Evolutionary conservation across 2,888 invertebrate genomes (phyloP), one percentile per base, ranked within the genome.

Genomic region (Cylindroiulus punctatus): DNA sequence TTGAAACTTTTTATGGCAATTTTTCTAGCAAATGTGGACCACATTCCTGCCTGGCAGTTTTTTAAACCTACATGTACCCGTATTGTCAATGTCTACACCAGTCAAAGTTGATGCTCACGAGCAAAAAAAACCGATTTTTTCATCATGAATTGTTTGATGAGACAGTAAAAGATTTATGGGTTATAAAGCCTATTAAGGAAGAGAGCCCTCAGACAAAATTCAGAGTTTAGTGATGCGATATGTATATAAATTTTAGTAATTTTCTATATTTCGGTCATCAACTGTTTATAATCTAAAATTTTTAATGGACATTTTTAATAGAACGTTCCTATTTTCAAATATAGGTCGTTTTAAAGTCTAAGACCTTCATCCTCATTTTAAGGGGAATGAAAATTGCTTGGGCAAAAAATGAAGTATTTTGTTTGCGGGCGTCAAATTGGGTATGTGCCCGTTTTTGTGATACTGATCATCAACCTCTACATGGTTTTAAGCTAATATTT

Each of bases 281-380:
- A 65, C 65, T 65, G 26, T 65, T 65, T 65, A 10, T 65, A 65
- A 65, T 65, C 2, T n/a, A 65, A 65, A 65, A 52, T 22, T 26
- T 65, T 22, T 12, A 57, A 22, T 26, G 26, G 8, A n/a, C 65
- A 7, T 36, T 36, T 65, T 65, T 65, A 26, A 65, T 65, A 12
- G 65, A 22, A 12, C 26, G 14, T 65, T 65, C 65, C 65, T 65
- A n/a, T 65, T 65, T 65, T 65, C 65, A 65, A 65, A 65, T 65
- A 22, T 65, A 65, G 65, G 65, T 65, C 65, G 65, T 65, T 26
- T 26, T 65, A 22, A 26, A 65, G 65, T 65, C 65, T 65, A 65
- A 65, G 65, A 65, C 65, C 65, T 65, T 65, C 65, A 65, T 65
- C 65, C 65, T 65, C 65, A 65, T 26, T 65, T 65, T 65, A 65